Evolutionary conservation across 2,888 invertebrate genomes (phyloP), one percentile per base, ranked within the genome.

Genomic region (Tanytarsus gracilentus): DNA sequence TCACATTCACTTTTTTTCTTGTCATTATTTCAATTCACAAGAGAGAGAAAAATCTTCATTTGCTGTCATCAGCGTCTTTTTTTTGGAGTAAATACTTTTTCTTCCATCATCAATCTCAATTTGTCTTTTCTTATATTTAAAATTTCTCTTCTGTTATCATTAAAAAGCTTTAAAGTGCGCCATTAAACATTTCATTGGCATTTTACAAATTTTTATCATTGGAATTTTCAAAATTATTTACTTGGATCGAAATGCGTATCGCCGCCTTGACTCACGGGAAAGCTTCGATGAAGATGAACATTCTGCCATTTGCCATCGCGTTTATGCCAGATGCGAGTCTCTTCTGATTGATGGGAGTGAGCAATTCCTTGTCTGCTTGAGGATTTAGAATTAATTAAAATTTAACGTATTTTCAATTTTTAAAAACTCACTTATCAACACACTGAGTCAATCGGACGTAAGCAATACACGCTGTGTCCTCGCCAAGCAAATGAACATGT

Each of bases 271-370:
- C 40, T 55, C 14, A 55, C 55, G 14, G 55, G 55, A 18, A 55
- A 55, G 39, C 55, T 55, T 33, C 94, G 88, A 78, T 96, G 96
- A 76, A 92, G 91, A 78, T 96, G 96, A 69, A 96, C 89, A 75
- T 93, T 93, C 74, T 89, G 88, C 96, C 96, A 96, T 78, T 92
- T 92, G 78, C 86, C 88, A 76, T 93, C 93, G 72, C 87, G 85
- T 76, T 90, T 89, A 77, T 94, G 92, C 95, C 95, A 96, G 65
- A 96, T 90, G 67, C 96, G 85, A 65, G 93, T 93, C 76, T 96
- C 96, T 76, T 96, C 94, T 66, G 90, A 87, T 75, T 94, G 93
- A 69, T 88, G 85, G 63, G 93, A 93, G 71, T 88, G 86, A 66
- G 92, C 88, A 69, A 87, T 84, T 60, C 91, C 91, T 74, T 88